Base-by-base conservation (phyloP, 2,888 invertebrate genomes). In the Achlya flavicornis region DNA sequence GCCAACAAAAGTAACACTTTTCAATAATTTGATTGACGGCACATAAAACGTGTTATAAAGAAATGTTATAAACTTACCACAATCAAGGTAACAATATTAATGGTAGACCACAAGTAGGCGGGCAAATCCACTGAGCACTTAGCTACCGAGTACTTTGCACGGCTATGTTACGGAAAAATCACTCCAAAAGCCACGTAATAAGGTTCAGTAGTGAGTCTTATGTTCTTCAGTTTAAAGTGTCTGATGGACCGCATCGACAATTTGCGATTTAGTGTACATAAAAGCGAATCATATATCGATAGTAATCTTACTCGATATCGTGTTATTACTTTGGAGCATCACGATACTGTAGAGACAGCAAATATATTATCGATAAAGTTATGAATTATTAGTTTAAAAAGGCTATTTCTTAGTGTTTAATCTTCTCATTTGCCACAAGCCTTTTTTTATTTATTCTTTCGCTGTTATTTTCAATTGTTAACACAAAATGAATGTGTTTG, bases 201-300 rank as follows among this genome's bases (percentile, higher is more conserved):
- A 78, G 74, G 79, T 71, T 66, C 69, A 79, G 68, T 74, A 74
- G 71, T 75, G 78, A 60, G 19, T 59, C 38, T 38, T 16, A 35
- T 8, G 58, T 19, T 53, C 3, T 16, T 53, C 19, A 53, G 19
- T 59, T 78, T 87, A 84, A 86, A 87, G 82, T 84, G 87, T 83
- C 78, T 78, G 83, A 80, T 85, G 80, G 80, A 83, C 81, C 69
- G 81, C 87, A 86, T 88, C 84, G 78, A 80, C 91, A 90, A 91
- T 92, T 91, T 91, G 84, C 90, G 85, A 90, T 92, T 93, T 91
- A 90, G 84, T 86, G 87, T 85, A 84, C 83, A 83, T 87, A 85
- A 87, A 87, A 80, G 85, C 80, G 84, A 87, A 88, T 88, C 86
- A 85, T 87, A 88, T 81, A 75, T 76, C 72, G 85, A 88, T 88